These are phyloP conservation scores for Tupaia tana DNA, from an alignment of 2,113 vertebrate species.

Conservation along the genomic window DNA sequence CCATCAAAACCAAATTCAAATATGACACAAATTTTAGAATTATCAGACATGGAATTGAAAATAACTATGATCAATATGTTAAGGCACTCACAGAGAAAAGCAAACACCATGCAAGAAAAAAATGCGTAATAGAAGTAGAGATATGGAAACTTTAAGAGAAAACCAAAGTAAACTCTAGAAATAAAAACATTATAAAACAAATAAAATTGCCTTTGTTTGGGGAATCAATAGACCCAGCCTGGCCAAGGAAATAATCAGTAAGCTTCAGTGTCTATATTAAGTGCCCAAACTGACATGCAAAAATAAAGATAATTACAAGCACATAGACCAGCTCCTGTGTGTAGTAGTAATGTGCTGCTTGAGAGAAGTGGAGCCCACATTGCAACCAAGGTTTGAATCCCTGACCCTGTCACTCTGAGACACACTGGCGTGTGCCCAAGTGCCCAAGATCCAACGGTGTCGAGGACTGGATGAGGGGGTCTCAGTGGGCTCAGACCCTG, in stretches of 20 bases:
- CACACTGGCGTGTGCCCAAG: no score
- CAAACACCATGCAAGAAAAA: neutral
- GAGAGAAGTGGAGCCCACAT: no score
- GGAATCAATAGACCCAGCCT: neutral
- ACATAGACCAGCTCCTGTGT: no score
- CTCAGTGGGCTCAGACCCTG: no score
- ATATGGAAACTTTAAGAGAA: neutral
- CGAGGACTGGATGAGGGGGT: no score
- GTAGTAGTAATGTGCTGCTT: no score
- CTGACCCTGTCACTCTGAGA: no score
- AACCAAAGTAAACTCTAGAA: neutral
- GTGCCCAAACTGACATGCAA: neutral
- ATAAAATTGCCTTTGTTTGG: neutral
- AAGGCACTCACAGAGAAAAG: neutral
- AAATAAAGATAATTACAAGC: neutral
- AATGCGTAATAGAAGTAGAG: neutral
- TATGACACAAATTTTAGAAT: neutral
- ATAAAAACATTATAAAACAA: neutral
- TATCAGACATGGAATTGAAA: neutral
- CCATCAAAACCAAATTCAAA: neutral
- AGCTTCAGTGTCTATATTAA: neutral
- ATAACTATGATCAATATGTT: neutral
- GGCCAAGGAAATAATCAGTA: neutral
- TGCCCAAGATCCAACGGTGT: no score
- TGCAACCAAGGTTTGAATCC: no score